Percentiles rank a stretch among this genome's conserved stretches.
phyloP scores from a whole-genome alignment of 2,888 invertebrate genomes.

The Eustalomyia histrio region DNA sequence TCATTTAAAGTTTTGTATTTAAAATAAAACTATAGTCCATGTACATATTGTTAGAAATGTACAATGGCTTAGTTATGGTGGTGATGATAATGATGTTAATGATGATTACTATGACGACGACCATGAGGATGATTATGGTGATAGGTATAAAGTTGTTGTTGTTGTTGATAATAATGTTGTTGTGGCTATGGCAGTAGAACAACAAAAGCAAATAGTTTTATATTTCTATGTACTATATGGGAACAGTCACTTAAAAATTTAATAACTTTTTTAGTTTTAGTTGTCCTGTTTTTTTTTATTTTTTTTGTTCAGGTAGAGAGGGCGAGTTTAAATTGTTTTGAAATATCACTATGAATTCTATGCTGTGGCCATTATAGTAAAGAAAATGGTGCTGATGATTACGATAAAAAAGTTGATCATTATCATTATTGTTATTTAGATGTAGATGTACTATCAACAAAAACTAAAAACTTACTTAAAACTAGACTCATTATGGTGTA shows the following conservation, averaged over 20 bases:
- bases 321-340: constrained; percentile 8
- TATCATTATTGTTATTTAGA: constrained; percentile 38
- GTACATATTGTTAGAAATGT: constrained; percentile 4
- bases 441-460: not conserved
- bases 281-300: constrained; percentile 19
- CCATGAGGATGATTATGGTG: constrained; percentile 20
- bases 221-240: constrained; percentile 11
- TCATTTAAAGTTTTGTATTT: constrained; percentile 56
- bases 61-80: not conserved
- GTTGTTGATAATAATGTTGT: not conserved
- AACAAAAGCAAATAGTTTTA: constrained; percentile 25
- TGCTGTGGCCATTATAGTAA: constrained; percentile 34
- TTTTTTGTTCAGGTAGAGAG: constrained; percentile 1
- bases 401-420: constrained; percentile 49
- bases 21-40: constrained; percentile 49
- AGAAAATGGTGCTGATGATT: constrained; percentile 46
- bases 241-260: constrained; percentile 39
- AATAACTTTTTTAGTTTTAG: not conserved
- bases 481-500: constrained; percentile 36
- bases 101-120: constrained; percentile 21
- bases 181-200: constrained; percentile 7
- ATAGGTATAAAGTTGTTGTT: constrained; percentile 34
- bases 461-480: constrained; percentile 28
- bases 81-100: constrained; percentile 22
- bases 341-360: not conserved